Evolutionary conservation across 1,140 invertebrate genomes (phyloP).

Genomic region (silkworm (Bombyx mori)): ASM3026992v2 NC_085126.1:2465501-2466000

Average conservation of each 20-base stretch:
- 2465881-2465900: constrained; percentile 90
- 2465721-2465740: constrained; percentile 68
- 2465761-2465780: constrained; percentile 84
- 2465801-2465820: constrained; percentile 83
- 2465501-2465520: constrained; percentile 81
- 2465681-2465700: constrained; percentile 76
- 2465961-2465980: constrained; percentile 81
- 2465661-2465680: constrained; percentile 51
- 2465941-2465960: constrained; percentile 85
- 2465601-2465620: constrained; percentile 78
- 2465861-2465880: constrained; percentile 89
- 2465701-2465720: constrained; percentile 87
- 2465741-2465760: constrained; percentile 85
- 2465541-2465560: constrained; percentile 68
- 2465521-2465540: constrained; percentile 78
- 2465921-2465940: constrained; percentile 84
- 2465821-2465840: constrained; percentile 84
- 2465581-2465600: constrained; percentile 73
- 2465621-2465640: constrained; percentile 76
- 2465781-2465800: constrained; percentile 78
- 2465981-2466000: constrained; percentile 69
- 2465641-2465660: constrained; percentile 71
- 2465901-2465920: constrained; percentile 85
- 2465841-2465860: constrained; percentile 87
- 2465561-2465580: constrained; percentile 41